phyloP scores from a whole-genome alignment of 2,888 invertebrate genomes.

The Hydriomena furcata region DNA sequence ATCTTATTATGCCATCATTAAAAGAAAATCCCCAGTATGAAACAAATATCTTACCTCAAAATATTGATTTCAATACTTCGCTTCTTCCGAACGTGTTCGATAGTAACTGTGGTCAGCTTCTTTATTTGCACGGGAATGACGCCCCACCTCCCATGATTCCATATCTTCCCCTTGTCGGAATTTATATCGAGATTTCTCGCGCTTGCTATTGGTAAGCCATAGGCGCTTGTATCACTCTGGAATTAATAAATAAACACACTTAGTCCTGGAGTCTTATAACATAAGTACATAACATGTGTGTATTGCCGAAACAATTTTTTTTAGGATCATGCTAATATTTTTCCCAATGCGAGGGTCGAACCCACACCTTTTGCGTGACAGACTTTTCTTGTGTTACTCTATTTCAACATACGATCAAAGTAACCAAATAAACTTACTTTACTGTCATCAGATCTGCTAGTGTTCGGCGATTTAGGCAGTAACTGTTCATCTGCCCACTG shows the following conservation, averaged over 20 bases:
- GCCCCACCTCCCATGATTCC: slow-evolving; percentile 72
- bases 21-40: no score
- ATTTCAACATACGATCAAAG: no score
- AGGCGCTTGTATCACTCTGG: slow-evolving; percentile 70
- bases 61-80: slow-evolving; percentile 70
- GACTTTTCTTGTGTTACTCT: no score
- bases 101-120: slow-evolving; percentile 57
- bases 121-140: slow-evolving; percentile 71
- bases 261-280: no score
- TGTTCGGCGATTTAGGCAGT: slow-evolving; percentile 52
- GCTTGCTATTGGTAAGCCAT: slow-evolving; percentile 70
- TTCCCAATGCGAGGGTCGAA: no score
- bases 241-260: slow-evolving; percentile 23
- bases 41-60: slow-evolving; percentile 54
- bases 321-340: no score
- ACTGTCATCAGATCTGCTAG: slow-evolving; percentile 65
- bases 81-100: slow-evolving; percentile 65
- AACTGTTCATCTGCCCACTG: slow-evolving; percentile 75
- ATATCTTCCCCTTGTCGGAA: slow-evolving; percentile 50
- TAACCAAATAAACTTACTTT: slow-evolving; percentile 59
- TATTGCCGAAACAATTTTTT: no score
- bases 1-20: no score
- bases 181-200: slow-evolving; percentile 63
- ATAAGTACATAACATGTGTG: no score
- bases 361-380: no score